phyloP scores from a whole-genome alignment of 2,113 vertebrate genomes.

The Tor tambroides region DNA sequence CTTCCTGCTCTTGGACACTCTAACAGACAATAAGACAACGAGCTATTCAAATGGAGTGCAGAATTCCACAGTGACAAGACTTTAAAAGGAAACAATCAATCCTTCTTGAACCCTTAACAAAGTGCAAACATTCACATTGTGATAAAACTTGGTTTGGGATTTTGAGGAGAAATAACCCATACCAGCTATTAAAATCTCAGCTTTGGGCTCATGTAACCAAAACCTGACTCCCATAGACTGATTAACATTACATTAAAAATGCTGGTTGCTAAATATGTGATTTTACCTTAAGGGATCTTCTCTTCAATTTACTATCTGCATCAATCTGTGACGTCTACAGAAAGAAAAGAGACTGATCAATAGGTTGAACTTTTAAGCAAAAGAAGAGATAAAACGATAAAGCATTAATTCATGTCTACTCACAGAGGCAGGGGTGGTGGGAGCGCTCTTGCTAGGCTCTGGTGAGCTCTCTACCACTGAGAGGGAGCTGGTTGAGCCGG shows the following conservation, averaged over 20 bases:
- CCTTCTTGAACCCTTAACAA: background rate
- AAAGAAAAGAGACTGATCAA: background rate
- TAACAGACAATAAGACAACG: constrained; percentile 35
- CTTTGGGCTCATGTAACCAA: background rate
- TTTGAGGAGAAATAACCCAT: background rate
- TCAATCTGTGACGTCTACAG: constrained; percentile 67
- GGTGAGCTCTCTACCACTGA: constrained; percentile 81
- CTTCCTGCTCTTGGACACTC: constrained; percentile 77
- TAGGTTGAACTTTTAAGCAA: background rate
- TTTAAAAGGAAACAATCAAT: background rate
- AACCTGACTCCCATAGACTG: background rate
- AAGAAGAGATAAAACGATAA: background rate
- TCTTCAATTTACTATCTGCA: constrained; percentile 67
- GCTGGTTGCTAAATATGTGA: background rate
- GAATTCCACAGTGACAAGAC: constrained; percentile 7
- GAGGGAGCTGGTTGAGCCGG: constrained; percentile 76
- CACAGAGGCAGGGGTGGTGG: constrained; percentile 65
- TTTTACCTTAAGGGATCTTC: constrained; percentile 74
- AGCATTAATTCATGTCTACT: constrained; percentile 49
- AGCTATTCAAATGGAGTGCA: background rate
- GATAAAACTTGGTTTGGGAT: background rate
- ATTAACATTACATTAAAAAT: background rate
- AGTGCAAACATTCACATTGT: background rate
- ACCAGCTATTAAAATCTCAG: background rate
- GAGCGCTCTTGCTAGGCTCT: constrained; percentile 70